A percentile compares a stretch with the other conserved stretches of the same genome.
phyloP scores from a whole-genome alignment of 1,140 invertebrate genomes.

The Steinernema khuongi region DNA sequence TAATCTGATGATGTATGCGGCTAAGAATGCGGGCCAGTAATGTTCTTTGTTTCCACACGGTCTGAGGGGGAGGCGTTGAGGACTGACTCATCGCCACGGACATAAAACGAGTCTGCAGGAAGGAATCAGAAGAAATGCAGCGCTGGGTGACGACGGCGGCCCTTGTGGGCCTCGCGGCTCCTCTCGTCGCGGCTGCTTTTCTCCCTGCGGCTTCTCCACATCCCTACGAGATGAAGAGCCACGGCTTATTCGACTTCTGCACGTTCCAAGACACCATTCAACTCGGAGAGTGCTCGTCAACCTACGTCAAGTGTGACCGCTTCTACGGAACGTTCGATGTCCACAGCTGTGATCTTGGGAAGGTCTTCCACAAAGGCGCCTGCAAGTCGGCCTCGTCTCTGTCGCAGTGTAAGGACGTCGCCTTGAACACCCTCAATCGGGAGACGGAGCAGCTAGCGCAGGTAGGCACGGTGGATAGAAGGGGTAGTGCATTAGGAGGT shows the following conservation, averaged over 20 bases:
- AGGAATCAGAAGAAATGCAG: too few relatives aligned
- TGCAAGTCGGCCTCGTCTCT: not conserved
- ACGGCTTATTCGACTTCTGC: not conserved
- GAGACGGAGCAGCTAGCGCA: not conserved
- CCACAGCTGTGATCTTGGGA: not conserved
- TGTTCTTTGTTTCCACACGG: too few relatives aligned
- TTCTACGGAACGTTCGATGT: not conserved
- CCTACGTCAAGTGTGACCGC: not conserved
- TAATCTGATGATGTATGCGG: too few relatives aligned
- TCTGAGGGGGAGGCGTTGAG: too few relatives aligned
- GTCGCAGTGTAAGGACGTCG: not conserved
- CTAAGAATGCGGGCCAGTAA: too few relatives aligned
- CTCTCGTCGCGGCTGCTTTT: not conserved
- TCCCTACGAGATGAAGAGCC: not conserved
- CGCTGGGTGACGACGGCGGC: too few relatives aligned
- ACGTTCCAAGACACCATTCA: not conserved
- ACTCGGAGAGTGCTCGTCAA: not conserved
- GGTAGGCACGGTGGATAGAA: too few relatives aligned
- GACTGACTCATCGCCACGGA: too few relatives aligned
- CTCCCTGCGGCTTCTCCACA: not conserved
- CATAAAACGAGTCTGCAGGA: not conserved
- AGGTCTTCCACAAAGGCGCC: not conserved
- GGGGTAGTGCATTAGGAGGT: too few relatives aligned
- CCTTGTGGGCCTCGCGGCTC: not conserved
- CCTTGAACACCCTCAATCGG: not conserved